Base-by-base conservation (phyloP, 2,113 vertebrate species). In the Serinus canaria region DNA sequence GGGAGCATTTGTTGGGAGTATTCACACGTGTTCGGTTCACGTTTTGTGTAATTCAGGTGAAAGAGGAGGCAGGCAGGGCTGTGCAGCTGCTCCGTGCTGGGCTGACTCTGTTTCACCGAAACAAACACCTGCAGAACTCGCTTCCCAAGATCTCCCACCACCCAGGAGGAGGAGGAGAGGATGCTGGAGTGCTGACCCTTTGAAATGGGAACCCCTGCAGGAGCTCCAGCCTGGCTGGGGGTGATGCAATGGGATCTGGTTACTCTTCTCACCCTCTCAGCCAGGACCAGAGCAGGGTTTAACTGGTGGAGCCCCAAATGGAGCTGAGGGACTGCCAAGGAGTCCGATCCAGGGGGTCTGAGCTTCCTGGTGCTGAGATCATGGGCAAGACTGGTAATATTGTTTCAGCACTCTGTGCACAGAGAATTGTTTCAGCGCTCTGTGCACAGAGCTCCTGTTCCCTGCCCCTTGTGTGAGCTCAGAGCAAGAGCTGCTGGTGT, bases 331-430 rank as follows among this genome's bases (percentile, higher is more conserved):
- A 1, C 11, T 46, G 52, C 37, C 24, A 15, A 30, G 67, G 63
- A 56, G 4, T 30, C 27, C 1, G 0, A 59, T 64, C 52, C 39
- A 9, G 30, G 8, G 11, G 2, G 0, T 21, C 25, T 30, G 72
- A 58, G 35, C 37, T 74, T 59, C 0, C 2, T 33, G 25, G 33
- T 9, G 46, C 59, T 27, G 22, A n/a, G 60, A 53, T 22, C 21
- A 5, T 0, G 1, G 2, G 5, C 37, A 6, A 13, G 22, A 2
- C 13, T 53, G 74, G 60, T 8, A 9, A 13, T 12, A 6, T 5
- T 21, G 7, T 16, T 43, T 47, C 15, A 21, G 50, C 0, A 1
- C 1, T 11, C 31, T 1, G 7, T 21, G 56, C 62, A 2, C 37
- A 5, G 62, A 24, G 69, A 41, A 6, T 5, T 21, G 7, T 16